A percentile compares a stretch with the other conserved stretches of the same genome.
Conservation (phyloP, 2,888 invertebrate species). For the Blastobasis lacticolella region DNA sequence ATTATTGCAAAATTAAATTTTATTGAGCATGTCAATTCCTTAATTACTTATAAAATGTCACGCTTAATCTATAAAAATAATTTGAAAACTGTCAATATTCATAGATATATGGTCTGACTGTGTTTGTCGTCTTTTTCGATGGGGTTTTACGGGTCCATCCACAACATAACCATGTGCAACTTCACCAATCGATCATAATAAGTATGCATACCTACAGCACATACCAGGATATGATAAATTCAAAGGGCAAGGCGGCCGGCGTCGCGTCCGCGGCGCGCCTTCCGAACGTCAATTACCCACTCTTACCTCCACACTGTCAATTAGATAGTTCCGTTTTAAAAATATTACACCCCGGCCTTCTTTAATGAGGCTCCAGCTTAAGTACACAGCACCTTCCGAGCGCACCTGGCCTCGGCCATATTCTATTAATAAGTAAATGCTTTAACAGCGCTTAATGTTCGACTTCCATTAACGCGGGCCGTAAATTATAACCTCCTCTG, state of each 20-base stretch:
- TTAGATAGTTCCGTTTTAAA: constrained; percentile 21
- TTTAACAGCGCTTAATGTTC: constrained; percentile 59
- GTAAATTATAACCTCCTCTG: constrained; percentile 66
- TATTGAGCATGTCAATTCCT: too few species aligned
- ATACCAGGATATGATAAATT: constrained; percentile 3
- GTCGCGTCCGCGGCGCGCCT: not conserved
- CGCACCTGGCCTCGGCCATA: constrained; percentile 53
- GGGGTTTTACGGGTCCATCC: too few species aligned
- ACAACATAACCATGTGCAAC: too few species aligned
- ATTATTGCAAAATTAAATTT: too few species aligned
- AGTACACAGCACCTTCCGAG: constrained; percentile 39
- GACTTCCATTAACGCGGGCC: constrained; percentile 62
- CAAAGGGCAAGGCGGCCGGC: not conserved
- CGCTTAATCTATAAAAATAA: too few species aligned
- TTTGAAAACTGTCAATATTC: too few species aligned
- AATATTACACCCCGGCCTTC: constrained; percentile 23
- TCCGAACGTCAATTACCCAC: not conserved
- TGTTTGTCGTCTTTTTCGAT: too few species aligned
- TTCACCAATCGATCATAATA: too few species aligned
- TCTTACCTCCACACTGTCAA: constrained; percentile 4
- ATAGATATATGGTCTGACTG: too few species aligned
- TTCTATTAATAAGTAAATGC: constrained; percentile 68
- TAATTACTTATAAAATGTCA: too few species aligned
- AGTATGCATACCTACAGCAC: not conserved
- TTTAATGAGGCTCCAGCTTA: constrained; percentile 49